These are phyloP conservation scores for Malthinus seriepunctatus DNA, from an alignment of 2,888 invertebrate genomes.

Conservation along the genomic window DNA sequence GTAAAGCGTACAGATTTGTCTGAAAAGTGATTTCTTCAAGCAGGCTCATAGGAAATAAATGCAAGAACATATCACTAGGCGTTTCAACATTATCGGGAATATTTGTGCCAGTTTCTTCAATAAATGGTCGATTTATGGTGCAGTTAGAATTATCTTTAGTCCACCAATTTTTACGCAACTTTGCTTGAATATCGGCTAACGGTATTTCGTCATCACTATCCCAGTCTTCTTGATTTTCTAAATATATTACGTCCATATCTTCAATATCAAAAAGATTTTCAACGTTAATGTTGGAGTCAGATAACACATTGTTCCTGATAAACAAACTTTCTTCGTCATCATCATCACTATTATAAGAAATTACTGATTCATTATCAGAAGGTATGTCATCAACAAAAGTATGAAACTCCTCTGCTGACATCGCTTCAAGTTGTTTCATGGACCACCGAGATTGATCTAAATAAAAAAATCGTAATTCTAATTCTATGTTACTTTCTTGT, in stretches of 20 bases:
- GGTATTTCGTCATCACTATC: slow-evolving; percentile 3
- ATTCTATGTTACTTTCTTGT: too few species aligned
- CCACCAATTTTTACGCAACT: background rate
- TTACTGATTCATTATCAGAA: background rate
- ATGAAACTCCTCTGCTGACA: too few species aligned
- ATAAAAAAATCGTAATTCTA: too few species aligned
- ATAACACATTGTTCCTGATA: too few species aligned
- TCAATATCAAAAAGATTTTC: too few species aligned
- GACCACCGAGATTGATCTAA: too few species aligned
- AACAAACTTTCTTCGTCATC: too few species aligned
- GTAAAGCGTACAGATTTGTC: slow-evolving; percentile 5
- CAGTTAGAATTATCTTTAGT: background rate
- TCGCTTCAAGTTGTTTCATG: too few species aligned
- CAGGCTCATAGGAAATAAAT: background rate
- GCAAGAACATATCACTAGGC: slow-evolving; percentile 3
- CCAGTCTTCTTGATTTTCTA: too few species aligned
- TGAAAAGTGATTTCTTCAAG: background rate
- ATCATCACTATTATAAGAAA: background rate
- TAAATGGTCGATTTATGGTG: background rate
- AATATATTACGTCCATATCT: too few species aligned
- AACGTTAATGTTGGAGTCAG: too few species aligned
- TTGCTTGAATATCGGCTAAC: background rate
- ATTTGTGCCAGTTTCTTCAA: slow-evolving; percentile 1
- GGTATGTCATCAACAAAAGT: slow-evolving; percentile 5
- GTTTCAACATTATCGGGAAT: slow-evolving; percentile 2